A percentile compares a stretch with the other conserved stretches of the same genome.
Conservation (phyloP, 2,888 invertebrate genomes). For the Lepeophtheirus nordmannii region DNA sequence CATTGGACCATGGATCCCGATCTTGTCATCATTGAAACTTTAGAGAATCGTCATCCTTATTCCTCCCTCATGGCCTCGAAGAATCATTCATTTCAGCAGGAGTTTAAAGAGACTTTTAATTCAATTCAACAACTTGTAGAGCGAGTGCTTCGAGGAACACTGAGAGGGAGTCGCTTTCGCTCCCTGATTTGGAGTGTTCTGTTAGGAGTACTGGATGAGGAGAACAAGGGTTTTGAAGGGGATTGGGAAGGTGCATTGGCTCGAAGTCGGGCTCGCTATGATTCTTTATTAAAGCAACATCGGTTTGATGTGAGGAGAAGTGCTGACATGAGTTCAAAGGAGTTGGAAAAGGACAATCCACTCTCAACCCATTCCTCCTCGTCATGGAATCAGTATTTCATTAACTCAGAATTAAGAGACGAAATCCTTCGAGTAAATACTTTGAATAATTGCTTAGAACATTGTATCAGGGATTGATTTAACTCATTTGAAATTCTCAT, state of each 20-base stretch:
- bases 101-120: neutral
- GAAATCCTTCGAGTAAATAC: slow-evolving; percentile 10
- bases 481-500: too few species aligned
- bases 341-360: slow-evolving; percentile 12
- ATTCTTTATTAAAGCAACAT: neutral
- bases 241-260: neutral
- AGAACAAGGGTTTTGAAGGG: neutral
- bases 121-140: neutral
- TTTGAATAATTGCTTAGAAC: neutral
- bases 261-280: neutral
- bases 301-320: neutral
- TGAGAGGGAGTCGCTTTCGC: neutral
- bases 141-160: neutral
- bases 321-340: neutral
- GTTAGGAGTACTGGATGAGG: neutral
- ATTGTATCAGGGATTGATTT: too few species aligned
- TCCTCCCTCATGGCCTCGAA: too few species aligned
- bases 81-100: too few species aligned
- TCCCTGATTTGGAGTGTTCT: neutral
- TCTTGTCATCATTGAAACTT: too few species aligned
- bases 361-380: slow-evolving; percentile 3
- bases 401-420: slow-evolving; percentile 3
- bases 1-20: too few species aligned
- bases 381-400: slow-evolving; percentile 19
- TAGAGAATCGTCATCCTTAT: too few species aligned